Base-by-base conservation (phyloP, 2,113 vertebrate genomes). In the Emydocephalus ijimae region DNA sequence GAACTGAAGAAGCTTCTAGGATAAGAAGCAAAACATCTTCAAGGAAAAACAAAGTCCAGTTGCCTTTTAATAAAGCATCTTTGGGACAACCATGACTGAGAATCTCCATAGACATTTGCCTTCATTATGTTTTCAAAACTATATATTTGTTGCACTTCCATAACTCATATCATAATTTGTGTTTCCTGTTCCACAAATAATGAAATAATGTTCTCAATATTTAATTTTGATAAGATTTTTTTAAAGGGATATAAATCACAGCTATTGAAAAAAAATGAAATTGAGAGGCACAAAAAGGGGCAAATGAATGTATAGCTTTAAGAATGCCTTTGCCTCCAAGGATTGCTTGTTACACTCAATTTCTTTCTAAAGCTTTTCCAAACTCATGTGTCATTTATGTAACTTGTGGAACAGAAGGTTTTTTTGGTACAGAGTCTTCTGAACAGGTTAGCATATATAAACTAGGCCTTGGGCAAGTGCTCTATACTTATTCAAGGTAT, bases 401-500 rank as follows among this genome's bases (percentile, higher is more conserved):
- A n/a, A 50, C 74, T 50, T 85, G 56, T 15, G 39, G 52, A 89
- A 89, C 81, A 29, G n/a, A 3, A 1, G 50, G 43, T 90, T 81
- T 59, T 59, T 93, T 57, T 57, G 3, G 26, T 93, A 85, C 3
- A 0, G 69, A 89, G 10, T 43, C 85, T 90, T 57, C 87, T 89
- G 48, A 3, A 11, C 21, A 74, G 89, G 91, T 0, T 92, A 91
- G 92, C 88, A 88, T 43, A 54, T 34, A 90, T 74, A 43, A 91
- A 93, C 43, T 2, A 91, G 81, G 91, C 74, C 96, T 95, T 91
- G 0, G 92, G 94, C 96, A 93, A 95, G n/a, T 0, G 34, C 89
- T 92, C 69, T 92, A 92, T 91, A 92, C 64, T 94, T 94, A 93
- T 57, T 94, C 93, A 90, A 45, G 92, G 94, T 95, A 95, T 96